Conservation (phyloP, 2,888 invertebrate genomes). For the Plemyria rubiginata region DNA sequence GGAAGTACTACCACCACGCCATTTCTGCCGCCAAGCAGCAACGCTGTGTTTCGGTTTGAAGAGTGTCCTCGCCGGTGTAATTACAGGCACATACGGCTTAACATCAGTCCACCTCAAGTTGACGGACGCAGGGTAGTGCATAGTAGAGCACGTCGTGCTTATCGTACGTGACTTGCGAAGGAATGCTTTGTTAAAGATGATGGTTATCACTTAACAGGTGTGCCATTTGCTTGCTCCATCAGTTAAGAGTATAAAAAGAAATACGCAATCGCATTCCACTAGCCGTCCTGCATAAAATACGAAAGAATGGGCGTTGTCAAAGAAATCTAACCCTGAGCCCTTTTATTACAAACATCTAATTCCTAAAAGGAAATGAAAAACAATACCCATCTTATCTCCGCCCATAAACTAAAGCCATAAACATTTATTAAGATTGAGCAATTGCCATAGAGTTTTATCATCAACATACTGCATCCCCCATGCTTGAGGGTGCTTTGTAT, state of each 20-base stretch:
- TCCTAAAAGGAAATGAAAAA: constrained; percentile 31
- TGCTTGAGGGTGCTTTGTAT: constrained; percentile 28
- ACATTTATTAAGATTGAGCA: constrained; percentile 38
- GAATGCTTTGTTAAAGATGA: background rate
- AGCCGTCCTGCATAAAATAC: background rate
- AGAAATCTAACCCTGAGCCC: background rate
- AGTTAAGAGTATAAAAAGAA: background rate
- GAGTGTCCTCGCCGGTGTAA: background rate
- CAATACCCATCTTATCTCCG: constrained; percentile 24
- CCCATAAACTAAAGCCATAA: constrained; percentile 24
- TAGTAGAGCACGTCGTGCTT: background rate
- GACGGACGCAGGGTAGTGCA: background rate
- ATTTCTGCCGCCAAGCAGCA: no score
- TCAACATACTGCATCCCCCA: constrained; percentile 27
- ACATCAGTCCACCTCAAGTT: background rate
- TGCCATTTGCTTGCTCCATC: background rate
- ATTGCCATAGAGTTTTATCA: constrained; percentile 38
- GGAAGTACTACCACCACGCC: no score
- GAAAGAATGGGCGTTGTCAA: background rate
- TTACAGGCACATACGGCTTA: background rate
- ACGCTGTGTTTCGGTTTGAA: no score
- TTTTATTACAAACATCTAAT: constrained; percentile 10
- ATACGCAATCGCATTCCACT: background rate
- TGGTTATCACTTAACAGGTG: background rate
- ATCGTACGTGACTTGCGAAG: background rate